Conservation (phyloP, 2,888 invertebrate species). For the Epinotia brunnichana region DNA sequence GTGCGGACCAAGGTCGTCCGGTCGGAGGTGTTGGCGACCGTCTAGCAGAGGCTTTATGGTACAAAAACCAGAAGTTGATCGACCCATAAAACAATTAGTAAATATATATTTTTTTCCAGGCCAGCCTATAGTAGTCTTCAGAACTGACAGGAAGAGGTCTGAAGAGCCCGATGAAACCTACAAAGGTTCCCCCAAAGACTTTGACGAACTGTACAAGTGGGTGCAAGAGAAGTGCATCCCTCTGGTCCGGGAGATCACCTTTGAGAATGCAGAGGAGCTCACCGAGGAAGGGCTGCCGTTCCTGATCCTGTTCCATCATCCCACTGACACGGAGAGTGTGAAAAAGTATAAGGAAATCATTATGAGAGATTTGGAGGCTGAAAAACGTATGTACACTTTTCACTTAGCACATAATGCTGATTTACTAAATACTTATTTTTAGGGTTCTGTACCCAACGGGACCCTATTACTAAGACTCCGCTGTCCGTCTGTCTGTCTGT, state of each 20-base stretch:
- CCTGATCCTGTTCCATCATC: slow-evolving; percentile 96
- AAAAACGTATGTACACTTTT: slow-evolving; percentile 90
- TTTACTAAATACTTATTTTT: background rate
- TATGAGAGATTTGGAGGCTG: slow-evolving; percentile 88
- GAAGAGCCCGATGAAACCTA: slow-evolving; percentile 93
- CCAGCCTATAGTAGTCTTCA: slow-evolving; percentile 91
- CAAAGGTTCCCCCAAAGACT: slow-evolving; percentile 88
- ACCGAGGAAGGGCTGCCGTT: slow-evolving; percentile 99
- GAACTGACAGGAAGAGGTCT: slow-evolving; percentile 90
- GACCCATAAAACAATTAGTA: background rate
- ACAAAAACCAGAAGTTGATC: background rate
- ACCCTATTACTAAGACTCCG: too few relatives aligned
- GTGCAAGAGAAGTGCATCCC: slow-evolving; percentile 97
- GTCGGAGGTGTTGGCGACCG: too few relatives aligned
- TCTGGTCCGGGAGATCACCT: slow-evolving; percentile 98
- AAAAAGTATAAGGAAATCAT: slow-evolving; percentile 94
- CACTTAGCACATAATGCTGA: background rate
- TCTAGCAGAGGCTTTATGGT: too few relatives aligned
- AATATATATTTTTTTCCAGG: slow-evolving; percentile 70
- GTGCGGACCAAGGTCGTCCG: too few relatives aligned
- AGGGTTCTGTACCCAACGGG: too few relatives aligned
- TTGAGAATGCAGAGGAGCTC: slow-evolving; percentile 99
- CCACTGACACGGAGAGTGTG: slow-evolving; percentile 91
- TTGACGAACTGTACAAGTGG: slow-evolving; percentile 95
- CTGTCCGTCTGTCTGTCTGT: too few relatives aligned